phyloP scores from a whole-genome alignment of 1,140 invertebrate genomes.

The Trichonephila clavata region DNA sequence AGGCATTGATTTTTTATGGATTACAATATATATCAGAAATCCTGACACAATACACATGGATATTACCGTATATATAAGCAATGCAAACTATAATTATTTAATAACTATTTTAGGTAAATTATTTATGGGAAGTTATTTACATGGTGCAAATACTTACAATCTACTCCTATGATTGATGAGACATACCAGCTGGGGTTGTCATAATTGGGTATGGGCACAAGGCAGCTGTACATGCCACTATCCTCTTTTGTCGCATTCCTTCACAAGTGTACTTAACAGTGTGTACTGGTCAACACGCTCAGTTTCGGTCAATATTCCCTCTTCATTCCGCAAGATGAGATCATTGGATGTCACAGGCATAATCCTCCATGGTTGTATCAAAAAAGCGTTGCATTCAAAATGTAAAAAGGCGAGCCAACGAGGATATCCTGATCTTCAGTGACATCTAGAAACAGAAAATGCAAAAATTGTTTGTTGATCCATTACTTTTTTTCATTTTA shows the following conservation, averaged over 20 bases:
- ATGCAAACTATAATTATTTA: not conserved
- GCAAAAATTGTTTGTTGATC: too few relatives aligned
- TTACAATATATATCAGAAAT: too few relatives aligned
- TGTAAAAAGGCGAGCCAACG: not conserved
- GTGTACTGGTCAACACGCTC: not conserved
- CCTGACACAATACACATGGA: too few relatives aligned
- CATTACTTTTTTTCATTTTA: too few relatives aligned
- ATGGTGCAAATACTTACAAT: not conserved
- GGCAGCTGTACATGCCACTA: constrained; percentile 4
- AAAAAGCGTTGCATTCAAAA: not conserved
- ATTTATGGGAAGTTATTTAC: too few relatives aligned
- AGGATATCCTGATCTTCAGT: not conserved
- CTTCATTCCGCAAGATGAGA: not conserved
- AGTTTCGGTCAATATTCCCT: not conserved
- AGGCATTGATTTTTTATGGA: too few relatives aligned
- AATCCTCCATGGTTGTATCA: not conserved
- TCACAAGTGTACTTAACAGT: not conserved
- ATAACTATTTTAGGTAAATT: not conserved
- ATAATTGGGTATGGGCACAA: not conserved
- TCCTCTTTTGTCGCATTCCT: constrained; percentile 4
- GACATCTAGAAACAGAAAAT: not conserved
- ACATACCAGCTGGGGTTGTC: not conserved
- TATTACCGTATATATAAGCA: too few relatives aligned
- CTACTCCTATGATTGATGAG: not conserved
- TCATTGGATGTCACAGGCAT: not conserved